Evolutionary conservation across 2,888 invertebrate species (phyloP).

Genomic region (Phalangium opilio): DNA sequence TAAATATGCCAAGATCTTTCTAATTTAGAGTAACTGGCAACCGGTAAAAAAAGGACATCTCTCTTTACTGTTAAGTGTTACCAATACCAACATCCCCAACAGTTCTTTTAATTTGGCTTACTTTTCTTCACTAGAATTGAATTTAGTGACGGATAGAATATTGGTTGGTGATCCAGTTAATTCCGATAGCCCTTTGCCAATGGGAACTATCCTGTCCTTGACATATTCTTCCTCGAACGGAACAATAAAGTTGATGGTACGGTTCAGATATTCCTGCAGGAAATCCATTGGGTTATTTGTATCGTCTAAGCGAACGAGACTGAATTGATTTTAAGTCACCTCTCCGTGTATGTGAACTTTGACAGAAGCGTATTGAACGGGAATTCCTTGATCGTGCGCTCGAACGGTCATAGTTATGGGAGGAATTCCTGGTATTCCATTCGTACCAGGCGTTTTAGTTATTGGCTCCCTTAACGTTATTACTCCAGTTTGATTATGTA

Average conservation of each 20-base stretch:
- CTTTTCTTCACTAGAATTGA: constrained; percentile 14
- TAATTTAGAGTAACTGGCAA: no score
- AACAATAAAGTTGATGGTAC: constrained; percentile 61
- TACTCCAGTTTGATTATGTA: constrained; percentile 25
- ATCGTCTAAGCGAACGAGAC: no score
- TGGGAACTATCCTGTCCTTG: constrained; percentile 45
- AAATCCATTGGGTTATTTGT: neutral
- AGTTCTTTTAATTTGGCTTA: no score
- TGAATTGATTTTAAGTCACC: neutral
- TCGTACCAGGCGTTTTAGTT: neutral
- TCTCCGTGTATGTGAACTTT: constrained; percentile 19
- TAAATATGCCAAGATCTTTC: no score
- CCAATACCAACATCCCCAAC: no score
- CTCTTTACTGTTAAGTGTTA: no score
- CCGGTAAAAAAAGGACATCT: no score
- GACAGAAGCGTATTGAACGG: constrained; percentile 16
- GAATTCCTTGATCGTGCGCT: constrained; percentile 25
- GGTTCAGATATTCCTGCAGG: constrained; percentile 18
- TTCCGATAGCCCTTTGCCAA: constrained; percentile 16
- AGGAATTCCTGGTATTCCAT: constrained; percentile 7
- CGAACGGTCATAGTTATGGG: constrained; percentile 18
- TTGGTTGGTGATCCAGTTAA: constrained; percentile 20
- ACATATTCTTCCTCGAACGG: constrained; percentile 41
- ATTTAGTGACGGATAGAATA: constrained; percentile 14
- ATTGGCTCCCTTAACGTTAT: constrained; percentile 23